Evolutionary conservation across 2,888 invertebrate genomes (phyloP), one percentile per base, ranked within the genome.

Genomic region (Calameuta idolon): DNA sequence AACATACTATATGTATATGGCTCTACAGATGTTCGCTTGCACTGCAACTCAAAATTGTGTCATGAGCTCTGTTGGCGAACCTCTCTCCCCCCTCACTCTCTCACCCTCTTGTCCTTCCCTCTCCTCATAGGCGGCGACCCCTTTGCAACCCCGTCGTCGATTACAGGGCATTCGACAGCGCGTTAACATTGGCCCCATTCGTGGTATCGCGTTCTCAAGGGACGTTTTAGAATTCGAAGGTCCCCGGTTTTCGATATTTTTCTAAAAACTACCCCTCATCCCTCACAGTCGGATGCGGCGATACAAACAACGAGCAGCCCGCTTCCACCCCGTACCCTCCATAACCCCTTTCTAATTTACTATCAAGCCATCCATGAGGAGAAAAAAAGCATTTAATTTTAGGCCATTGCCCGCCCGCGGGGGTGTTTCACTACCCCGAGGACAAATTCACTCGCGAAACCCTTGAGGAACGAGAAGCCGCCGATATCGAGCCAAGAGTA

Each of bases 21-120:
- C 91, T 91, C 91, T 90, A 91, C 90, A 91, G 91, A 91, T 91
- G 91, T 90, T 88, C 90, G 91, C 91, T 91, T 91, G 91, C 91
- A 90, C 91, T 91, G 91, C 88, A 91, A 91, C 90, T 91, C 89
- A 91, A 91, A 86, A 85, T 87, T 89, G 89, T 91, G 90, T 90
- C 90, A 87, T 82, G 89, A 88, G 83, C 55, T 55, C 55, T 55
- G 0, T 55, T 9, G 55, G 55, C 55, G 23, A 55, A 23, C 23
- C 23, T 2, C 55, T 23, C 55, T 55, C 77, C 74, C 79, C 69
- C 77, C 69, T 40, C 68, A 23, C n/a, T 55, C 31, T 31, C 23
- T 73, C 30, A n/a, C 35, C 35, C 73, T 76, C 73, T n/a, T 35
- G 5, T 73, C 37, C 40, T 75, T 73, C 69, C 12, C 69, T 34